Evolutionary conservation across 2,888 invertebrate genomes (phyloP).

Genomic region (Ditylenchus weischeri): DNA sequence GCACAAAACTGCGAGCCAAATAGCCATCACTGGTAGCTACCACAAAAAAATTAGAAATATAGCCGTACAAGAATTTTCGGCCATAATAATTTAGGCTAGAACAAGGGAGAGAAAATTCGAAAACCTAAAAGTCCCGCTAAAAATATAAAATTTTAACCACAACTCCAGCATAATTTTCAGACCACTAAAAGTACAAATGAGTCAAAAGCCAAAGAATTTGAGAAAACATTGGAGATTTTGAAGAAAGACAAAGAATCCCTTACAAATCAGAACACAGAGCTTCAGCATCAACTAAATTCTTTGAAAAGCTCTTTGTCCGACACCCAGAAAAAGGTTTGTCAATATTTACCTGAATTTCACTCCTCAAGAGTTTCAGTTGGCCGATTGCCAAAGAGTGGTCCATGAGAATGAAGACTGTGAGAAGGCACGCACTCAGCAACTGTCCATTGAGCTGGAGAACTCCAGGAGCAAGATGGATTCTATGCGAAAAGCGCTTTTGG

Average conservation of each 20-base stretch:
- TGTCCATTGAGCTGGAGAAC: constrained; percentile 19
- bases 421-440: constrained; percentile 15
- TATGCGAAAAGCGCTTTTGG: constrained; percentile 21
- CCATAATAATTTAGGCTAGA: too few species aligned
- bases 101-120: too few species aligned
- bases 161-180: not conserved
- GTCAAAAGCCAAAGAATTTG: not conserved
- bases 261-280: constrained; percentile 9
- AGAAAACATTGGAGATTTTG: not conserved
- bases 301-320: constrained; percentile 9
- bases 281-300: constrained; percentile 14
- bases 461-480: constrained; percentile 6
- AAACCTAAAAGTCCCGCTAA: too few species aligned
- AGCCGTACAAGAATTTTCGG: too few species aligned
- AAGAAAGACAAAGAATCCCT: constrained; percentile 13
- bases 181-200: not conserved
- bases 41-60: too few species aligned
- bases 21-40: too few species aligned
- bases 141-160: too few species aligned
- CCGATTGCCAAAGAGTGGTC: constrained; percentile 3
- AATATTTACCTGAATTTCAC: constrained; percentile 1
- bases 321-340: constrained; percentile 20
- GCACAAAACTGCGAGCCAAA: too few species aligned
- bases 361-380: constrained; percentile 10
- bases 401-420: constrained; percentile 24